Evolutionary conservation across 2,113 vertebrate species (phyloP).

Genomic region (Leuciscus idus): DNA sequence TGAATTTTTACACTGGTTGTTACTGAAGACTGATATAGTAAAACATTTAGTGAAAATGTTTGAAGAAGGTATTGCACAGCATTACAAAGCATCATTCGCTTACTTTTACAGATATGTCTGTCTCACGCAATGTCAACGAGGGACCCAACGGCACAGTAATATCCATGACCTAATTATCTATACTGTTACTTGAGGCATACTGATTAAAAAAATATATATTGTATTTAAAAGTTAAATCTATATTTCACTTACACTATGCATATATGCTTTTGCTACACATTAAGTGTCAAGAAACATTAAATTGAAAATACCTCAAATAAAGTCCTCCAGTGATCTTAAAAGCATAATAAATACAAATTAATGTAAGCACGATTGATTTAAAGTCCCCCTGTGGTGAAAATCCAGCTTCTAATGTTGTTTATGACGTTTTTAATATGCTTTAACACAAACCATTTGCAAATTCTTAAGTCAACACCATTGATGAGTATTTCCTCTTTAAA

Average conservation of each 20-base stretch:
- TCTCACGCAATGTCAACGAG: constrained; percentile 67
- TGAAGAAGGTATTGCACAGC: constrained; percentile 43
- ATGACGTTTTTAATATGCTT: too few species aligned
- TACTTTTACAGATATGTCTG: constrained; percentile 63
- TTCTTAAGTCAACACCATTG: too few species aligned
- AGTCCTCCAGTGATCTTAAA: neutral
- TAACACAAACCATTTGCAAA: too few species aligned
- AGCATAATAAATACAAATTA: neutral
- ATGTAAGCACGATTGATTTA: neutral
- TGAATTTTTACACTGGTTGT: constrained; percentile 20
- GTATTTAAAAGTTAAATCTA: neutral
- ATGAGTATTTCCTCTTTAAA: too few species aligned
- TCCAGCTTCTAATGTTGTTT: too few species aligned
- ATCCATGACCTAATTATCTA: constrained; percentile 78
- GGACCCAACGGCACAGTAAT: constrained; percentile 72
- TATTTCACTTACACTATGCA: neutral
- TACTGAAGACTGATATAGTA: neutral
- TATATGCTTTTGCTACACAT: neutral
- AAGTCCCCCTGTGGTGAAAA: neutral
- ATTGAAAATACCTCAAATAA: neutral
- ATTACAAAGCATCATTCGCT: constrained; percentile 72
- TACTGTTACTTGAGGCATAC: constrained; percentile 58
- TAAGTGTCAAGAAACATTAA: neutral
- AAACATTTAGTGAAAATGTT: neutral
- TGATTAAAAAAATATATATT: neutral